phyloP scores from a whole-genome alignment of 1,140 invertebrate species.

The Megathymus violae region DNA sequence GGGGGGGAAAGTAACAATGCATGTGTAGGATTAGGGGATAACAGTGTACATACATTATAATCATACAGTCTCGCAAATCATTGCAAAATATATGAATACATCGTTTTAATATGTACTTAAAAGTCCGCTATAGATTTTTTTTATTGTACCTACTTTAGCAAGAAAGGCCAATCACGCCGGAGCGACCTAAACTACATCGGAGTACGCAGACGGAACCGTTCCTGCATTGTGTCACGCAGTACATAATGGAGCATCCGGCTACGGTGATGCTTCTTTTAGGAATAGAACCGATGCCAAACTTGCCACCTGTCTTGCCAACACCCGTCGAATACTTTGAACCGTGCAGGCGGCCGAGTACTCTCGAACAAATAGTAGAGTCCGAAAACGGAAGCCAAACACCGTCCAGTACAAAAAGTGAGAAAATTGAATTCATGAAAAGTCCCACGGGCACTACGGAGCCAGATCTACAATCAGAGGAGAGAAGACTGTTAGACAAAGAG shows the following conservation, averaged over 20 bases:
- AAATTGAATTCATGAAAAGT: conserved; percentile 53
- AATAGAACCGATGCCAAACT: conserved; percentile 71
- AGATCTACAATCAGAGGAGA: conserved; percentile 55
- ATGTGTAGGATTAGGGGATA: too few species aligned
- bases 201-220: conserved; percentile 81
- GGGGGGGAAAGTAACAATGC: too few species aligned
- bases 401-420: conserved; percentile 67
- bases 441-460: conserved; percentile 63
- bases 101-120: too few species aligned
- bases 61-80: too few species aligned
- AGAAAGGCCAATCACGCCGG: conserved; percentile 69
- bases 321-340: conserved; percentile 71
- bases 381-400: conserved; percentile 75
- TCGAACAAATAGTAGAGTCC: conserved; percentile 76
- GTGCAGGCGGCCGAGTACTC: conserved; percentile 57
- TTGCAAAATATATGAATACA: too few species aligned
- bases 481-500: conserved; percentile 62
- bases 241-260: conserved; percentile 81
- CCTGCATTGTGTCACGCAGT: conserved; percentile 78
- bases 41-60: too few species aligned
- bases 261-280: conserved; percentile 81
- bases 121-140: not conserved
- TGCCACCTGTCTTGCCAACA: conserved; percentile 61
- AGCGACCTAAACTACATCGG: conserved; percentile 66
- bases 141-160: conserved; percentile 55